A percentile compares a stretch with the other conserved stretches of the same genome.
Conservation (phyloP, 1,140 invertebrate genomes). For the Drosophila sp. region DNA sequence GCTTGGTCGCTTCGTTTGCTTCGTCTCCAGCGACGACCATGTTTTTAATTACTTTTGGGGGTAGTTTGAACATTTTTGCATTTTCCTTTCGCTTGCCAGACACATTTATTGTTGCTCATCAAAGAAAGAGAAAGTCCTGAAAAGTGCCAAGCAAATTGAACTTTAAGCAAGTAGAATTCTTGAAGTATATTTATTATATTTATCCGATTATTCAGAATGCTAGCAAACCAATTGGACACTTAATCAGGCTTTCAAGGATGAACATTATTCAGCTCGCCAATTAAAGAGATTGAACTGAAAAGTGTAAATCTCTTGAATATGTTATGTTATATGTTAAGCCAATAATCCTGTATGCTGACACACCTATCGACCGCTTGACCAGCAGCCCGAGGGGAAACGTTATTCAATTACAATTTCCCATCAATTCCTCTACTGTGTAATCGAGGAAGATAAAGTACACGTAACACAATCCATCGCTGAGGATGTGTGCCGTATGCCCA, state of each 20-base stretch:
- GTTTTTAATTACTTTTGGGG: slow-evolving; percentile 81
- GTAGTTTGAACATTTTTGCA: slow-evolving; percentile 62
- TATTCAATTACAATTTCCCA: slow-evolving; percentile 58
- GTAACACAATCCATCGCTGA: slow-evolving; percentile 44
- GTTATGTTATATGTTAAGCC: slow-evolving; percentile 12
- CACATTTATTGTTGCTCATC: slow-evolving; percentile 5
- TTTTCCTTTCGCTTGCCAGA: slow-evolving; percentile 24
- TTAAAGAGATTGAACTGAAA: not conserved
- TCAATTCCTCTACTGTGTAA: slow-evolving; percentile 40
- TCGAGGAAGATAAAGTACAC: slow-evolving; percentile 2
- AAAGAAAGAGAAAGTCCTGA: slow-evolving; percentile 34
- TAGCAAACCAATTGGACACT: slow-evolving; percentile 14
- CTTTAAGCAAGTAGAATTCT: slow-evolving; percentile 46
- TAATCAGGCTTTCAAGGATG: too few species aligned
- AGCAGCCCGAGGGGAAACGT: not conserved
- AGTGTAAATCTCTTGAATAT: slow-evolving; percentile 9
- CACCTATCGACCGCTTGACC: slow-evolving; percentile 12
- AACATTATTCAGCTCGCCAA: not conserved
- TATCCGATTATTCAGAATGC: slow-evolving; percentile 21
- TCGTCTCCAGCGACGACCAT: slow-evolving; percentile 55
- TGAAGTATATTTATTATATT: slow-evolving; percentile 20
- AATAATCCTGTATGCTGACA: slow-evolving; percentile 29
- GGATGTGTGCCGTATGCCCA: slow-evolving; percentile 36
- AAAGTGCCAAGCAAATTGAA: slow-evolving; percentile 14
- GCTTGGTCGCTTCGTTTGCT: slow-evolving; percentile 23